phyloP scores from a whole-genome alignment of 2,797 vertebrate species.

The Leptoclinus maculatus region DNA sequence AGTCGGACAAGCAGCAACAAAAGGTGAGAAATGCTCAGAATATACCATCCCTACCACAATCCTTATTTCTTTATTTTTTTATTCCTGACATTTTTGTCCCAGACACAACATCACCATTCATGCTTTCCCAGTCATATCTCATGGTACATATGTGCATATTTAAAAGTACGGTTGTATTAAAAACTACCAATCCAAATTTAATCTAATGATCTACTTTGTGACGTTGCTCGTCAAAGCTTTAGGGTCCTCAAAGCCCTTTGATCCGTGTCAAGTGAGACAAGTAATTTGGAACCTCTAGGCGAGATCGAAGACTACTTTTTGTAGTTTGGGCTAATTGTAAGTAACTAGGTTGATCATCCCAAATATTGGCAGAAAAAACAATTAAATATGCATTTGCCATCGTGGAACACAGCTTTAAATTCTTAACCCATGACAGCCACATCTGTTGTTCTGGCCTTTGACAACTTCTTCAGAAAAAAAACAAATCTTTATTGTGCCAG shows the following conservation, averaged over 20 bases:
- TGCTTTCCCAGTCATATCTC: not conserved
- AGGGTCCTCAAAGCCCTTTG: not conserved
- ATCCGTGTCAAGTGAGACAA: not conserved
- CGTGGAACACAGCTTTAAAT: not conserved
- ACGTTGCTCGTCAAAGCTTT: not conserved
- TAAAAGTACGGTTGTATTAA: not conserved
- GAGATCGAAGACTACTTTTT: not conserved
- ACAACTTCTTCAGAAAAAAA: not conserved
- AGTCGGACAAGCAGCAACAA: slow-evolving; percentile 48
- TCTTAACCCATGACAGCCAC: not conserved
- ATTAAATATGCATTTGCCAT: not conserved
- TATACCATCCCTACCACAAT: not conserved
- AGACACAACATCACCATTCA: not conserved
- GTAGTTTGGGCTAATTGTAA: not conserved
- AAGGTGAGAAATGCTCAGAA: slow-evolving; percentile 66
- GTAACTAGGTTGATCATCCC: not conserved
- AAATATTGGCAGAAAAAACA: not conserved
- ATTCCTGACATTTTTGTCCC: not conserved
- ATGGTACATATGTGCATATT: slow-evolving; percentile 4
- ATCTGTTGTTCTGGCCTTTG: not conserved
- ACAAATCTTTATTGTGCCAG: not conserved
- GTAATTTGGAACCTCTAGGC: not conserved
- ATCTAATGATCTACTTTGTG: not conserved
- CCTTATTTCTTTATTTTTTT: not conserved
- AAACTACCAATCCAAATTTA: not conserved